Evolutionary conservation across 2,888 invertebrate species (phyloP).

Genomic region (Cinara cedri): DNA sequence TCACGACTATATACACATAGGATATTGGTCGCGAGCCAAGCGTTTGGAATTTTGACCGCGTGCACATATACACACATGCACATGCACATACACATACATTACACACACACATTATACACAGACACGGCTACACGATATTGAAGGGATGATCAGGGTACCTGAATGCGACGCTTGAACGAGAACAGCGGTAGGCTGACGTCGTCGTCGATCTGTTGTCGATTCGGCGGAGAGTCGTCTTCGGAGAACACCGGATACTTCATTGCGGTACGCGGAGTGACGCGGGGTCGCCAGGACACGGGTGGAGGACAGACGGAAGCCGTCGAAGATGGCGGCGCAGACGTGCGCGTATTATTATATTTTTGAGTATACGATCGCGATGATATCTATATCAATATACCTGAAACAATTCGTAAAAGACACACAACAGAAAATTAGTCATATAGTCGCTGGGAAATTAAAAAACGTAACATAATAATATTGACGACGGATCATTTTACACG

Average conservation of each 20-base stretch:
- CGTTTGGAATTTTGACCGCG: too few relatives aligned
- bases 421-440: not conserved
- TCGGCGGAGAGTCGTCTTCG: slow-evolving; percentile 13
- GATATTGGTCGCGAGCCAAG: too few relatives aligned
- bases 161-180: slow-evolving; percentile 52
- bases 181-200: slow-evolving; percentile 46
- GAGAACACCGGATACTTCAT: slow-evolving; percentile 50
- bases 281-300: not conserved
- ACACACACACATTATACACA: not conserved
- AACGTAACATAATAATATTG: too few relatives aligned
- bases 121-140: too few relatives aligned
- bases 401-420: slow-evolving; percentile 3
- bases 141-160: slow-evolving; percentile 33
- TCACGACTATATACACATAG: too few relatives aligned
- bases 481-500: too few relatives aligned
- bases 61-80: not conserved
- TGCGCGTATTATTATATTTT: not conserved
- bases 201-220: slow-evolving; percentile 41
- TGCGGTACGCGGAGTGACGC: not conserved
- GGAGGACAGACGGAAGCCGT: too few relatives aligned
- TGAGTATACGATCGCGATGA: not conserved
- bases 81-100: not conserved
- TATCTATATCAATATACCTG: slow-evolving; percentile 39
- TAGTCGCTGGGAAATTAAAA: too few relatives aligned
- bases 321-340: not conserved